Percentiles rank a stretch among this genome's conserved stretches.
Evolutionary conservation across 2,113 vertebrate genomes (phyloP).

Genomic region (Orycteropus afer): DNA sequence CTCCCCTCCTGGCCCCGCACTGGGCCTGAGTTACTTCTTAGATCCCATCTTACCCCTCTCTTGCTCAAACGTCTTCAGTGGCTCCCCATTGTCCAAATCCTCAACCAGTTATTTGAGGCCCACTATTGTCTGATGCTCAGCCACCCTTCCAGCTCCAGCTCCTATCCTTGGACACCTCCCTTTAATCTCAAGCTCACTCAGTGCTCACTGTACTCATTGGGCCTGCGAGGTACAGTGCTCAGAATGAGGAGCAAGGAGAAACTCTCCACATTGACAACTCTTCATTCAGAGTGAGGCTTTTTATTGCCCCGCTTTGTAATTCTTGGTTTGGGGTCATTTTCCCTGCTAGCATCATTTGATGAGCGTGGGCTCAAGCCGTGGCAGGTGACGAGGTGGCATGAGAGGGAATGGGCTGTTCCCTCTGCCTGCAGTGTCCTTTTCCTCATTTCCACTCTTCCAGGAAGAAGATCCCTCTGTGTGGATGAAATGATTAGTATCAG

Average conservation of each 20-base stretch:
- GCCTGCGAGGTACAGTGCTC: fast-evolving
- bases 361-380: background rate
- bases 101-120: background rate
- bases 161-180: background rate
- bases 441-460: background rate
- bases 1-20: background rate
- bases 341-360: background rate
- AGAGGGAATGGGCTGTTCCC: background rate
- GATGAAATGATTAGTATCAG: fast-evolving
- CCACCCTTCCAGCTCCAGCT: background rate
- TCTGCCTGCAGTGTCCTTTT: background rate
- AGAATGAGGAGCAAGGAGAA: background rate
- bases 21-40: background rate
- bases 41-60: too few relatives aligned
- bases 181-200: background rate
- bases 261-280: fast-evolving
- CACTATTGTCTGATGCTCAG: background rate
- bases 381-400: background rate
- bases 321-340: background rate
- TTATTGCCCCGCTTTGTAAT: background rate
- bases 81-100: background rate
- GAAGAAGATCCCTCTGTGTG: background rate
- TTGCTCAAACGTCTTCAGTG: background rate
- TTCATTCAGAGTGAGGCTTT: background rate
- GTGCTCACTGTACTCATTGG: background rate